phyloP scores from a whole-genome alignment of 2,888 invertebrate species.

The Merodon equestris region DNA sequence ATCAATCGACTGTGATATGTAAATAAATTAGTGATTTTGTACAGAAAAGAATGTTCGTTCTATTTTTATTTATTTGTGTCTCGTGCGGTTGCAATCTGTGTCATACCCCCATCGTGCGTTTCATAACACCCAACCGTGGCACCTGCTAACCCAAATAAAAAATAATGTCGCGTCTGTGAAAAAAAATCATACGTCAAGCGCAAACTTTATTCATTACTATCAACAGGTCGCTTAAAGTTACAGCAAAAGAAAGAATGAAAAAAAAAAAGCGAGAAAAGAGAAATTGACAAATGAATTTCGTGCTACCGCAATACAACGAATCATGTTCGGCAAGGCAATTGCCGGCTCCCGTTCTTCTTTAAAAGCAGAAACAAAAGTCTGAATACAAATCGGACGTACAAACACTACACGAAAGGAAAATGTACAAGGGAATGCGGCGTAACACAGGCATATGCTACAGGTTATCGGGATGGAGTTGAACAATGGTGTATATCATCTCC shows the following conservation, averaged over 20 bases:
- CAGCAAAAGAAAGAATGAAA: slow-evolving; percentile 30
- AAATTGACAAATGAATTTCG: too few relatives aligned
- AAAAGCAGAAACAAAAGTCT: slow-evolving; percentile 29
- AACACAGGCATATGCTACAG: slow-evolving; percentile 7
- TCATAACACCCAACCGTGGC: slow-evolving; percentile 5
- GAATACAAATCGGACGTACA: slow-evolving; percentile 21
- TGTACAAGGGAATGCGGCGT: too few relatives aligned
- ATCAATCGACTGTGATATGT: slow-evolving; percentile 10
- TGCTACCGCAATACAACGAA: too few relatives aligned
- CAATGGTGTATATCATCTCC: slow-evolving; percentile 40
- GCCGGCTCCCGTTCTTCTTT: too few relatives aligned
- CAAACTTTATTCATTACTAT: slow-evolving; percentile 30
- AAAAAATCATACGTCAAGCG: slow-evolving; percentile 30
- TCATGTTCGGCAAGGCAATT: too few relatives aligned
- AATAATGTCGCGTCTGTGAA: not conserved
- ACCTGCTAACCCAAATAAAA: slow-evolving; percentile 43
- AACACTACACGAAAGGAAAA: too few relatives aligned
- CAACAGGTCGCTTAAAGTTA: slow-evolving; percentile 47
- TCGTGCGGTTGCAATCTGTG: slow-evolving; percentile 10
- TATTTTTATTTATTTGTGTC: slow-evolving; percentile 32
- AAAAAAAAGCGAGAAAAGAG: too few relatives aligned
- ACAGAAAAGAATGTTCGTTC: slow-evolving; percentile 25
- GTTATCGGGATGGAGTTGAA: slow-evolving; percentile 48
- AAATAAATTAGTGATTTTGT: slow-evolving; percentile 43
- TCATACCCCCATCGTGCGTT: too few relatives aligned